These are phyloP conservation scores for Hippasteria phrygiana DNA, from an alignment of 53 echinoderm and acorn worm species.

Conservation along the genomic window DNA sequence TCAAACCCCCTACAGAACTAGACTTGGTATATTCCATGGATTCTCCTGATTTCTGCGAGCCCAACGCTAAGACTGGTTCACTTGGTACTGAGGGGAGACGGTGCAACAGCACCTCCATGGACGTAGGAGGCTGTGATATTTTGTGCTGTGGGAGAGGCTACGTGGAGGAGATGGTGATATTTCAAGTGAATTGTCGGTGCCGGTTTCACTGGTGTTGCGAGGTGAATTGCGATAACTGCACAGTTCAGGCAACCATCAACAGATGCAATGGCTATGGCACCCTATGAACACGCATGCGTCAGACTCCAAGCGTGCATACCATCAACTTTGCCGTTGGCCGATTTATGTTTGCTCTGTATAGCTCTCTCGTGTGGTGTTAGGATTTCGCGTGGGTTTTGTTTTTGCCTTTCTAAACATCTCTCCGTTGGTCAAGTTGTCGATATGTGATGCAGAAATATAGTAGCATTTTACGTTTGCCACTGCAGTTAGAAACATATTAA, in stretches of 20 bases:
- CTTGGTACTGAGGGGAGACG: constrained; percentile 85
- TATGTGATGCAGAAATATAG: too few relatives aligned
- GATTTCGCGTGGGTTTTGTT: too few relatives aligned
- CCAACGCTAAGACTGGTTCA: constrained; percentile 86
- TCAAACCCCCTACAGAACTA: constrained; percentile 73
- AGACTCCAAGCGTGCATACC: not conserved
- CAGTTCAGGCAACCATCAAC: constrained; percentile 78
- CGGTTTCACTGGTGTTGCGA: constrained; percentile 99
- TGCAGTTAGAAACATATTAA: too few relatives aligned
- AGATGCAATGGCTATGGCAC: constrained; percentile 84
- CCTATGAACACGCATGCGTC: not conserved
- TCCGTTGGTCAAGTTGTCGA: too few relatives aligned
- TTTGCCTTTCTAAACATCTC: too few relatives aligned
- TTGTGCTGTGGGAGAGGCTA: constrained; percentile 92
- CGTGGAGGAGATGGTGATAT: constrained; percentile 68
- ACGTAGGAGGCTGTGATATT: constrained; percentile 88
- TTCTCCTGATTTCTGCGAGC: constrained; percentile 90
- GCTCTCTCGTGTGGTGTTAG: too few relatives aligned
- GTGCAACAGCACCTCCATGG: constrained; percentile 93
- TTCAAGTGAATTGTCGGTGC: constrained; percentile 85
- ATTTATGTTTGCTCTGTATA: too few relatives aligned
- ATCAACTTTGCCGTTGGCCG: not conserved
- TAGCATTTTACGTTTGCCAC: too few relatives aligned
- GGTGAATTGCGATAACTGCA: constrained; percentile 94
- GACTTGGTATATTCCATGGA: constrained; percentile 89